These are phyloP conservation scores for Oophaga pumilio DNA, from an alignment of 2,113 vertebrate genomes.

Conservation along the genomic window DNA sequence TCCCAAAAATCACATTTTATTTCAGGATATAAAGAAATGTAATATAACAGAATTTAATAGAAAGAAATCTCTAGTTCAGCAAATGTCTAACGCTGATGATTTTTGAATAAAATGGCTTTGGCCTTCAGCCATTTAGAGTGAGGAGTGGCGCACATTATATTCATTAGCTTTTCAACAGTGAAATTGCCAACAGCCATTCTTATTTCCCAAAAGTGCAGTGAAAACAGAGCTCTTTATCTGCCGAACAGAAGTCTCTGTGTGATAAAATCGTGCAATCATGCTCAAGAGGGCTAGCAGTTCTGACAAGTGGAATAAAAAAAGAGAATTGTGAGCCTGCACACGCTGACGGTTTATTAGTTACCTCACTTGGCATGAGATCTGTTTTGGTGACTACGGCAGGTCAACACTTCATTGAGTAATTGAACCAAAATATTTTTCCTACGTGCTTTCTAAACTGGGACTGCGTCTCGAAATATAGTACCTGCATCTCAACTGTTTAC, in stretches of 20 bases:
- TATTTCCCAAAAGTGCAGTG: slow-evolving; percentile 51
- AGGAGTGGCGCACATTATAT: slow-evolving; percentile 34
- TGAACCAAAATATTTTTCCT: slow-evolving; percentile 2
- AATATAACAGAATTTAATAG: slow-evolving; percentile 4
- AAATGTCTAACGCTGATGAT: slow-evolving; percentile 29
- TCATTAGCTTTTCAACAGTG: slow-evolving; percentile 46
- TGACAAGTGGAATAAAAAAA: slow-evolving; percentile 49
- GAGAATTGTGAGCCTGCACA: background rate
- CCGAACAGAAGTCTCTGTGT: slow-evolving; percentile 40
- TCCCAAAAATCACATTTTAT: background rate
- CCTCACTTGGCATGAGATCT: background rate
- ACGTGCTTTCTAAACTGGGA: background rate
- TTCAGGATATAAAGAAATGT: background rate
- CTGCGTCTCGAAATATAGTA: background rate
- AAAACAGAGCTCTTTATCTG: slow-evolving; percentile 40
- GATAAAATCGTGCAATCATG: slow-evolving; percentile 42
- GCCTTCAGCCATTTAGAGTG: slow-evolving; percentile 40
- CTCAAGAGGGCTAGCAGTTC: slow-evolving; percentile 31
- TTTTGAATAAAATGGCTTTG: slow-evolving; percentile 41
- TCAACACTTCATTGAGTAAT: slow-evolving; percentile 10
- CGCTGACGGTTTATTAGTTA: background rate
- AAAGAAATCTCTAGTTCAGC: slow-evolving; percentile 13
- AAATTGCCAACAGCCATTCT: slow-evolving; percentile 44
- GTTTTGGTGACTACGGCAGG: background rate
- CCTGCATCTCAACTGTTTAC: background rate